These are phyloP conservation scores for Zingel zingel DNA, from an alignment of 2,113 vertebrate genomes.

Conservation along the genomic window DNA sequence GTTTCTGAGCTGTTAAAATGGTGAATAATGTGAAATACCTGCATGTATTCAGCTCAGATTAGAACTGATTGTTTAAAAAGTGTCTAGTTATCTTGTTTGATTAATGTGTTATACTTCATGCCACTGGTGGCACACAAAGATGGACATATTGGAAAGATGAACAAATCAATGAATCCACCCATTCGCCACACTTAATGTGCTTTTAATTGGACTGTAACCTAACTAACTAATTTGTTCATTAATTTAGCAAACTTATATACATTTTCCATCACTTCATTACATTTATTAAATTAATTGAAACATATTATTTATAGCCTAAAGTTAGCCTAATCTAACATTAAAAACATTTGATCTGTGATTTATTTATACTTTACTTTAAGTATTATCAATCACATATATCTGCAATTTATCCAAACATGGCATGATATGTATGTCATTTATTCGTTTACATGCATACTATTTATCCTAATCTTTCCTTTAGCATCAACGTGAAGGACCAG, in stretches of 20 bases:
- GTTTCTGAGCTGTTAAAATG: slow-evolving; percentile 15
- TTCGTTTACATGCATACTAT: not conserved
- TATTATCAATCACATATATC: not conserved
- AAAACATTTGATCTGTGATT: not conserved
- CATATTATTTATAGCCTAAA: not conserved
- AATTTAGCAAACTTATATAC: not conserved
- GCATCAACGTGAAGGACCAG: slow-evolving; percentile 10
- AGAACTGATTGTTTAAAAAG: not conserved
- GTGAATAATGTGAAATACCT: slow-evolving; percentile 11
- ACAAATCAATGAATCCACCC: not conserved
- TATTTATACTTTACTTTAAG: not conserved
- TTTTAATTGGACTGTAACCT: not conserved
- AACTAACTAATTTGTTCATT: not conserved
- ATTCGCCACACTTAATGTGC: not conserved
- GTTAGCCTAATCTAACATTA: not conserved
- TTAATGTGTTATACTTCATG: not conserved
- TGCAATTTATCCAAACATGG: not conserved
- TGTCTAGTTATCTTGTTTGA: not conserved
- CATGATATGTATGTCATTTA: not conserved
- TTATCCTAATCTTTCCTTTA: not conserved
- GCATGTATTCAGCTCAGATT: not conserved
- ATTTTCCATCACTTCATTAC: too few relatives aligned
- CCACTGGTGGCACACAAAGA: not conserved
- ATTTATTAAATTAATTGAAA: not conserved
- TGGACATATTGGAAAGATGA: slow-evolving; percentile 1